phyloP scores from a whole-genome alignment of 2,797 vertebrate species.

The Manis crassicaudata region DNA sequence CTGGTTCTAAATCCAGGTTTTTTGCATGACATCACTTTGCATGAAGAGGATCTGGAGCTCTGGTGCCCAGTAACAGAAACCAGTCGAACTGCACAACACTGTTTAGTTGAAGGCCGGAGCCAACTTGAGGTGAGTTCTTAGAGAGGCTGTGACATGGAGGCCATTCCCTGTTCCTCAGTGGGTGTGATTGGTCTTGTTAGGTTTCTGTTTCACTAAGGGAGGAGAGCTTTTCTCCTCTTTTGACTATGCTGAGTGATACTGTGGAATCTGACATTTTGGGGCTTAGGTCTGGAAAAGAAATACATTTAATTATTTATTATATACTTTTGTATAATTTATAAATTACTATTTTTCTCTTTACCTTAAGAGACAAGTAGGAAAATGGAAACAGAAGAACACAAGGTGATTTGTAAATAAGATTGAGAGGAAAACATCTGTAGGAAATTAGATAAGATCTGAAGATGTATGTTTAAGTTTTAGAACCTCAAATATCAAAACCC shows the following conservation, averaged over 20 bases:
- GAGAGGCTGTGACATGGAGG: neutral
- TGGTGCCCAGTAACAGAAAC: neutral
- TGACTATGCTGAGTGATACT: neutral
- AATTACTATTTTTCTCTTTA: neutral
- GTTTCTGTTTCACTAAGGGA: neutral
- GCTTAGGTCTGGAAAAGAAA: neutral
- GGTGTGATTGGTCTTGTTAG: neutral
- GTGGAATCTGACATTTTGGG: neutral
- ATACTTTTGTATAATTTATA: slow-evolving; percentile 10
- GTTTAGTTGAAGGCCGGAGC: neutral
- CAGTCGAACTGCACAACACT: neutral
- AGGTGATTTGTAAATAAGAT: neutral
- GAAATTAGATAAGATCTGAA: slow-evolving; percentile 21
- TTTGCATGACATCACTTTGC: neutral
- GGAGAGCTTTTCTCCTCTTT: neutral
- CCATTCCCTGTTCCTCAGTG: neutral
- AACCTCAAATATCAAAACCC: neutral
- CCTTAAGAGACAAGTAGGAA: neutral
- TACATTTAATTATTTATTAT: neutral
- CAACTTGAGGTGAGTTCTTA: neutral
- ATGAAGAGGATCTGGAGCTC: neutral
- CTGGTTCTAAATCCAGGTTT: neutral
- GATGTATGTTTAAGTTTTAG: neutral
- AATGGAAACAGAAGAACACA: neutral
- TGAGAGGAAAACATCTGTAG: neutral